Conservation (phyloP, 35 echinoderm and acorn worm species). For the Diadema setosum region DNA sequence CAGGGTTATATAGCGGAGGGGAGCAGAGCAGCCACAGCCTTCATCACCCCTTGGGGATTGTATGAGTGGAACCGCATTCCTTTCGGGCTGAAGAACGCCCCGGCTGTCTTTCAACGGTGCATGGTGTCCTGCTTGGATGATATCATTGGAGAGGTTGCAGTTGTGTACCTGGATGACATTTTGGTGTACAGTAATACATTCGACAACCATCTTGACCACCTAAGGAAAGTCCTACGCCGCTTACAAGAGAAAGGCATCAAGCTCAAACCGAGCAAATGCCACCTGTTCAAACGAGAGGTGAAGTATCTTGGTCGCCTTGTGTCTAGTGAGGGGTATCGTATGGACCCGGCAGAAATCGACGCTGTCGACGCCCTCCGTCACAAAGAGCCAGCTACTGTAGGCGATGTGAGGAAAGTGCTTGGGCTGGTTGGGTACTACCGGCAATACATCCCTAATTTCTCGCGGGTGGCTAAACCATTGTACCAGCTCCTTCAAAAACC, state of each 20-base stretch:
- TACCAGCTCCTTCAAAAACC: neutral
- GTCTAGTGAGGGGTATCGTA: conserved; percentile 1
- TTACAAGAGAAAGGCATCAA: conserved; percentile 30
- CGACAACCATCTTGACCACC: neutral
- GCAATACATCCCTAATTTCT: conserved; percentile 14
- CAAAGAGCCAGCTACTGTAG: neutral
- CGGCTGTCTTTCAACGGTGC: conserved; percentile 14
- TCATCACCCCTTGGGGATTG: conserved; percentile 61
- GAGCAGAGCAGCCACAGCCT: conserved; percentile 44
- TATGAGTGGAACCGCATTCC: conserved; percentile 45
- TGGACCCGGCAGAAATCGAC: conserved; percentile 24
- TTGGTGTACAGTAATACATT: conserved; percentile 16
- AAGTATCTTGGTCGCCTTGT: conserved; percentile 48
- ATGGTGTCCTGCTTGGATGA: conserved; percentile 25
- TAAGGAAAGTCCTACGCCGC: conserved; percentile 2
- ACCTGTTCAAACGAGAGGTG: conserved; percentile 36
- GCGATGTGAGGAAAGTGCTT: conserved; percentile 20
- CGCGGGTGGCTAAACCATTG: neutral
- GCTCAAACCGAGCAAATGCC: conserved; percentile 47
- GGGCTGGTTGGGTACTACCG: conserved; percentile 45
- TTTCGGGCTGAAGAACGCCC: too few species aligned
- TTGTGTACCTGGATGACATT: conserved; percentile 52
- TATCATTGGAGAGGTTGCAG: neutral
- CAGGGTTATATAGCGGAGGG: conserved; percentile 29
- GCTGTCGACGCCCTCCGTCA: neutral